Evolutionary conservation across 2,797 vertebrate genomes (phyloP), one percentile per base, ranked within the genome.

Genomic region (Tympanoctomys barrerae): DNA sequence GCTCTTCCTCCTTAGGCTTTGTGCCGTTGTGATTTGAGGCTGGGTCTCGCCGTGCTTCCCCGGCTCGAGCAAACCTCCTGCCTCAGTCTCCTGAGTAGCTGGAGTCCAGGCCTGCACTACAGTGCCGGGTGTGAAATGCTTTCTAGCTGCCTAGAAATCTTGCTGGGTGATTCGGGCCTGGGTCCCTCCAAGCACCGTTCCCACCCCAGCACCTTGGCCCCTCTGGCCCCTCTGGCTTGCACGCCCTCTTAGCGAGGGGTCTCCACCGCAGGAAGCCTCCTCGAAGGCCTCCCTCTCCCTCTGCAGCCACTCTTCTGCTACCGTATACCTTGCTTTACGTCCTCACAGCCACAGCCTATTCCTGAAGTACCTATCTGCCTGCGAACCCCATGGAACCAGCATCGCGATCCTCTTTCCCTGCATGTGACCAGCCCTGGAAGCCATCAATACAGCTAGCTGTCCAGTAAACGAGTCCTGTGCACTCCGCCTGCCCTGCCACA

Each of bases 111-210:
- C 31, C 28, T 18, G 26, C 4, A 18, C 64, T 31, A 22, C 49
- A 22, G 28, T 21, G 49, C 42, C 26, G 19, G 4, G 3, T 66
- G 10, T 3, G 52, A 39, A 24, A 22, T 42, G 62, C 7, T 54
- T 26, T 91, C 22, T 12, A 5, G 24, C 16, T 7, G 7, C 84
- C 33, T 7, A 62, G 11, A 18, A 46, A 7, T 12, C 46, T 49
- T 24, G 33, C 0, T 7, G 0, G 0, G 22, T 9, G 61, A 26
- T 6, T 14, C 33, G 1, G 7, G 16, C 5, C 52, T 57, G 61
- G n/a, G 73, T 49, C 36, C 77, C 66, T 1, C 8, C 26, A 59
- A 26, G 16, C 61, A 21, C 39, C 14, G 57, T 6, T 49, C 39
- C 11, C 31, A 64, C 24, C 46, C 31, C 57, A 33, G 87, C 24